Conservation (phyloP, 2,113 vertebrate species). For the Accipiter virgatus region DNA sequence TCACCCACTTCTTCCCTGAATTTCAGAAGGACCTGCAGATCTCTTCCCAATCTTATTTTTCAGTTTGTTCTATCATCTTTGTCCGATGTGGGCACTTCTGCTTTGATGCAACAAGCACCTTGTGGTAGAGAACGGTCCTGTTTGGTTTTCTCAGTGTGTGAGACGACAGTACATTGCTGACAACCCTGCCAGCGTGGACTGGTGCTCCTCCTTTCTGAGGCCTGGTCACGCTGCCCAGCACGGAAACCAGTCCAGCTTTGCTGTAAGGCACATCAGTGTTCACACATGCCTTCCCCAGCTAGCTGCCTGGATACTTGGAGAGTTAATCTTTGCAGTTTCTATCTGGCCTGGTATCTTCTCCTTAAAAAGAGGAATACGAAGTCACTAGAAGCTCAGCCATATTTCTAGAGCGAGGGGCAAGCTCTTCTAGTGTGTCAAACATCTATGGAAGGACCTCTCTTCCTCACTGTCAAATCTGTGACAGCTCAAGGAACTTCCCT, state of each 20-base stretch:
- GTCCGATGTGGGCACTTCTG: background rate
- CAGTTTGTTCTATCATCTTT: background rate
- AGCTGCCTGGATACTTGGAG: background rate
- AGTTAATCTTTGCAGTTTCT: background rate
- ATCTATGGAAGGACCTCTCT: background rate
- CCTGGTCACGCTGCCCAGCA: background rate
- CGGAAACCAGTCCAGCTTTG: background rate
- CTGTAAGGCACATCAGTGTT: background rate
- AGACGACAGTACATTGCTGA: background rate
- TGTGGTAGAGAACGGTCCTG: background rate
- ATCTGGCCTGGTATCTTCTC: background rate
- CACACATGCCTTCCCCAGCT: background rate
- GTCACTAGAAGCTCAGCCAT: background rate
- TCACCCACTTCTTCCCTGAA: background rate
- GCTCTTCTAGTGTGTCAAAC: background rate
- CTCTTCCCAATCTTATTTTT: background rate
- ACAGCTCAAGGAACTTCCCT: conserved; percentile 26
- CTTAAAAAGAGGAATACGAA: background rate
- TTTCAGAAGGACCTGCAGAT: background rate
- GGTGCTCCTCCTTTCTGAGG: background rate
- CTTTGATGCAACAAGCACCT: background rate
- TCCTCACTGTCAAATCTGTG: background rate
- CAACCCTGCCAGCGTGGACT: background rate
- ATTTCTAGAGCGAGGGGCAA: background rate
- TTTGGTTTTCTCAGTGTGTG: background rate